Base-by-base conservation (phyloP, 2,888 invertebrate genomes). In the Drosophila cyrtoloma region DNA sequence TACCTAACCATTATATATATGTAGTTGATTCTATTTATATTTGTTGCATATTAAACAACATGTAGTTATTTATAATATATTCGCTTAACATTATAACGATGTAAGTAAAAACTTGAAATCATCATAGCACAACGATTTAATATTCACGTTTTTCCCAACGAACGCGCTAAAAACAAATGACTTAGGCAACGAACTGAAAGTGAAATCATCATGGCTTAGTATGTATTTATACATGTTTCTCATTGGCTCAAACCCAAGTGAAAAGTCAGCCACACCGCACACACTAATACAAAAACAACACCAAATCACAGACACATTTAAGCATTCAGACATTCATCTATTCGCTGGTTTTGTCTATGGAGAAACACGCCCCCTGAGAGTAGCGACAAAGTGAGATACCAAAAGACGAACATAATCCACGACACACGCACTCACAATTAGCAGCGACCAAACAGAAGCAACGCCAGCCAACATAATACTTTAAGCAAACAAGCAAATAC, bases 331-430 rank as follows among this genome's bases (percentile, higher is more conserved):
- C 81, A 82, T 77, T 52, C 51, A 37, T 58, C 63, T 68, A 69
- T 81, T 56, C 64, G 58, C 52, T 55, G 30, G 53, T 44, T 60
- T 35, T 68, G 60, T 66, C 44, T 78, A 66, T 70, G 52, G 67
- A 56, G 61, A 73, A 81, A 86, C 91, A 82, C 90, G 76, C 84
- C 81, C 86, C 87, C 71, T 62, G 82, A 88, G 82, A 86, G 69
- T 69, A 62, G 60, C 67, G 59, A 73, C 85, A 84, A 89, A 90
- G 89, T 89, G 82, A 89, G 91, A 79, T 77, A 66, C 87, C 75
- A 86, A 81, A 71, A 84, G 70, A 61, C 59, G 65, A 71, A 84
- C 77, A 79, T 77, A 84, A 84, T 79, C 71, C 74, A 69, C 78
- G 59, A 78, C 75, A 75, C 77, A 81, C 81, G 77, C 86, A 84